phyloP scores from a whole-genome alignment of 2,113 vertebrate species.

The Vulpes vulpes region DNA sequence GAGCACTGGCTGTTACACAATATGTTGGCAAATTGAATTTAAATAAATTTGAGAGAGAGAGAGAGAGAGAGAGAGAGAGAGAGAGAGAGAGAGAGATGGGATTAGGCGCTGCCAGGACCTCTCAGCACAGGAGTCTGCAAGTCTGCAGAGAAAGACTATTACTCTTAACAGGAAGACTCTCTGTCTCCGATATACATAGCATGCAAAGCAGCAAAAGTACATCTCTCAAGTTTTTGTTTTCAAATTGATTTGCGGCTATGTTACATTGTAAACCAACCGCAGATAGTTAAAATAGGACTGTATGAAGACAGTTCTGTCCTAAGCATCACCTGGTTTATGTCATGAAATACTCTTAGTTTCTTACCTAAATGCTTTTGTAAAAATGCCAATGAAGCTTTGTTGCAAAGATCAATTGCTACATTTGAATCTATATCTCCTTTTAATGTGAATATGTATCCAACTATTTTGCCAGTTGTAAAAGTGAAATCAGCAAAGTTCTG shows the following conservation, averaged over 20 bases:
- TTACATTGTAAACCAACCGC: not conserved
- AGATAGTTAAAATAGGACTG: not conserved
- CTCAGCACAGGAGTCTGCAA: not conserved
- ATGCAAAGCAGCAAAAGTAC: not conserved
- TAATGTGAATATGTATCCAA: constrained; percentile 92
- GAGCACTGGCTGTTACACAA: too few species aligned
- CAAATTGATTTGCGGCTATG: not conserved
- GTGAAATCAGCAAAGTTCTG: constrained; percentile 98
- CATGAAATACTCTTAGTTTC: constrained; percentile 65
- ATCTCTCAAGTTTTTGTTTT: not conserved
- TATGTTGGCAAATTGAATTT: too few species aligned
- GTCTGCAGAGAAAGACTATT: not conserved
- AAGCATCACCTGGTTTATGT: not conserved
- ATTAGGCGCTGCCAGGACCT: not conserved
- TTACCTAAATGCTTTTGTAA: constrained; percentile 96
- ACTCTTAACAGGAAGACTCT: not conserved
- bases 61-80: too few species aligned
- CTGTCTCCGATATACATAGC: not conserved
- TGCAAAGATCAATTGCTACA: constrained; percentile 92
- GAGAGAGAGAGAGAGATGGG: not conserved
- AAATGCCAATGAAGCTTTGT: constrained; percentile 96
- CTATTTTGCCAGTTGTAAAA: constrained; percentile 91
- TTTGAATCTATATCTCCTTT: constrained; percentile 95
- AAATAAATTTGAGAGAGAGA: too few species aligned
- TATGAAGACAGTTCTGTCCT: not conserved